A percentile compares a stretch with the other conserved stretches of the same genome.
Evolutionary conservation across 23 tunicate genomes (phyloP).

Genomic region (Trididemnum clinides): DNA sequence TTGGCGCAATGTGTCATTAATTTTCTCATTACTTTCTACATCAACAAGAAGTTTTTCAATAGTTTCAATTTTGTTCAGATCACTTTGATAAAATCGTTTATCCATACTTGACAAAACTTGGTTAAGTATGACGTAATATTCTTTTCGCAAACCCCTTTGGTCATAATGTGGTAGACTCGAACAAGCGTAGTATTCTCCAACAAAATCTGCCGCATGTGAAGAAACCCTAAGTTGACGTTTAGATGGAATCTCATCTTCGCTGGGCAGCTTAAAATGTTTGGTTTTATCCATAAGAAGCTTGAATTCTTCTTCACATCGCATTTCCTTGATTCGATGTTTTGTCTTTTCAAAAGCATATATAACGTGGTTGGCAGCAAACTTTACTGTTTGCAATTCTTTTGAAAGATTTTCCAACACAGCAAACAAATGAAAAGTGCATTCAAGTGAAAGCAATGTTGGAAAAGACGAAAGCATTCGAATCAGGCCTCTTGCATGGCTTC

Average conservation of each 20-base stretch:
- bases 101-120: too few relatives aligned
- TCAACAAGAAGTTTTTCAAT: too few relatives aligned
- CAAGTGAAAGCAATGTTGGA: slow-evolving; percentile 33
- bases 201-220: slow-evolving; percentile 27
- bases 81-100: too few relatives aligned
- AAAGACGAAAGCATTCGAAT: slow-evolving; percentile 27
- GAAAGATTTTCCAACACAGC: slow-evolving; percentile 29
- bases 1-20: too few relatives aligned
- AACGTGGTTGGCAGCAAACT: slow-evolving; percentile 28
- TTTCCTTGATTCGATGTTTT: slow-evolving; percentile 29
- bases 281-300: slow-evolving; percentile 24
- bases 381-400: slow-evolving; percentile 33
- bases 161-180: slow-evolving; percentile 28
- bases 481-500: slow-evolving; percentile 31
- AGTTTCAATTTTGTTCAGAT: too few relatives aligned
- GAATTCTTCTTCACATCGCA: slow-evolving; percentile 24
- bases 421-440: slow-evolving; percentile 15
- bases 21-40: too few relatives aligned
- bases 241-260: slow-evolving; percentile 20
- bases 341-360: slow-evolving; percentile 25
- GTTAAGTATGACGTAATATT: too few relatives aligned
- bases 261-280: slow-evolving; percentile 28
- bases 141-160: slow-evolving; percentile 26
- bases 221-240: slow-evolving; percentile 26
- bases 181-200: slow-evolving; percentile 28